Evolutionary conservation across 1,140 invertebrate species (phyloP).

Genomic region (Maconellicoccus hirsutus): DNA sequence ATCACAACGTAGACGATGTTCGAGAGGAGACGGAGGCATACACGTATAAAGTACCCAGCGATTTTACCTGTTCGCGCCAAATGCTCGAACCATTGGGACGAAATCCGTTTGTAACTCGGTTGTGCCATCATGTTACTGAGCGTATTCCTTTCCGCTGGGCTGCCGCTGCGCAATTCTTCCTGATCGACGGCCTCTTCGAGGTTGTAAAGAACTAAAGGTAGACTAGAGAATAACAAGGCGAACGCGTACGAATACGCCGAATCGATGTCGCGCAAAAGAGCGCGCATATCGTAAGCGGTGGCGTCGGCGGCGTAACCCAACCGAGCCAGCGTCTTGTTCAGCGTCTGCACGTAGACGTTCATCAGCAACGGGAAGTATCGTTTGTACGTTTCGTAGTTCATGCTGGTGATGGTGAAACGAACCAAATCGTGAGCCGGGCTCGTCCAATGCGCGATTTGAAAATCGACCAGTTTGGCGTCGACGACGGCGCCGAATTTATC

Average conservation of each 20-base stretch:
- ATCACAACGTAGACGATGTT: too few species aligned
- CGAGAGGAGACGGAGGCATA: too few species aligned
- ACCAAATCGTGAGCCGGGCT: constrained; percentile 2
- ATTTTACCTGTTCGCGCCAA: neutral
- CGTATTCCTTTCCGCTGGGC: too few species aligned
- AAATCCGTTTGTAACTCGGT: neutral
- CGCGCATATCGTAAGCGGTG: neutral
- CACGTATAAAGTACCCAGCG: too few species aligned
- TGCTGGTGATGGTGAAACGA: constrained; percentile 19
- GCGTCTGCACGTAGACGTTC: constrained; percentile 7
- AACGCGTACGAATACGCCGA: neutral
- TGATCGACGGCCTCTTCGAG: neutral
- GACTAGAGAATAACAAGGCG: neutral
- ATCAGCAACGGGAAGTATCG: neutral
- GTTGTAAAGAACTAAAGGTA: neutral
- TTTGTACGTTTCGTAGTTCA: neutral
- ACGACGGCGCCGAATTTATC: neutral
- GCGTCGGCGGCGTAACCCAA: neutral
- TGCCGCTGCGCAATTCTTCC: neutral
- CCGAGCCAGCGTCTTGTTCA: neutral
- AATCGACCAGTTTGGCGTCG: neutral
- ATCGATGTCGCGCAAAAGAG: neutral
- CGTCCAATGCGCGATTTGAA: neutral
- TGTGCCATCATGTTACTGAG: neutral
- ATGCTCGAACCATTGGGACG: neutral